phyloP scores from a whole-genome alignment of 1,140 invertebrate species.

The Hylaeus volcanicus region DNA sequence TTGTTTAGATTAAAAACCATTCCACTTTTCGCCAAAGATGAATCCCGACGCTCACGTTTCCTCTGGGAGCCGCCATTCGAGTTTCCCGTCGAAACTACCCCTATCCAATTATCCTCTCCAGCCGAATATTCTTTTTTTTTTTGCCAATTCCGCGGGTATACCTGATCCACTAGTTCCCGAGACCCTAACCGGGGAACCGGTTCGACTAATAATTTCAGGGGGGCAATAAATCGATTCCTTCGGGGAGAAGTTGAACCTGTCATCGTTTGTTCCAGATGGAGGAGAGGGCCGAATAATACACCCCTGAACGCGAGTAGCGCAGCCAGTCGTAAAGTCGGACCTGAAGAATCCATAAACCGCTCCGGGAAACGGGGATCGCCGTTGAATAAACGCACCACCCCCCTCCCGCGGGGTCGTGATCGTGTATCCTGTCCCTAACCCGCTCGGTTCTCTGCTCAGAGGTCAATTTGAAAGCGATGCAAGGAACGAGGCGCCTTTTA shows the following conservation, averaged over 20 bases:
- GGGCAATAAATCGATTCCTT: conserved; percentile 18
- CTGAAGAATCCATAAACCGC: conserved; percentile 22
- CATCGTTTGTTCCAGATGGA: conserved; percentile 35
- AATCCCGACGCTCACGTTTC: not conserved
- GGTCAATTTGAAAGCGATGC: not conserved
- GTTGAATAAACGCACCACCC: not conserved
- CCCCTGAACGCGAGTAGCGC: not conserved
- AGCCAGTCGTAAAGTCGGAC: conserved; percentile 7
- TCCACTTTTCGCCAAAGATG: not conserved
- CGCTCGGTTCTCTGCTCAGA: not conserved
- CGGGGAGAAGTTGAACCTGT: conserved; percentile 26
- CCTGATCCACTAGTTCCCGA: not conserved
- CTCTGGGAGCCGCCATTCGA: not conserved
- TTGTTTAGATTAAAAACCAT: no score
- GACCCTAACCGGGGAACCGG: not conserved
- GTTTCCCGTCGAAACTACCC: not conserved
- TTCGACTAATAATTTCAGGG: conserved; percentile 8
- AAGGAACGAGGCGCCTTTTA: not conserved
- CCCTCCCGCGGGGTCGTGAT: not conserved
- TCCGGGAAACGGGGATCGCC: not conserved
- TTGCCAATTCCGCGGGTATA: no score
- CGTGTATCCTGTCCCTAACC: not conserved
- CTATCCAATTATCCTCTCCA: not conserved
- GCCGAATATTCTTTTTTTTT: conserved; percentile 6
- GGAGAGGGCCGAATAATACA: not conserved